These are phyloP conservation scores for Cassiopea andromeda DNA, from an alignment of 30 jellyfish, hydroid and myxozoan genomes.

Conservation along the genomic window DNA sequence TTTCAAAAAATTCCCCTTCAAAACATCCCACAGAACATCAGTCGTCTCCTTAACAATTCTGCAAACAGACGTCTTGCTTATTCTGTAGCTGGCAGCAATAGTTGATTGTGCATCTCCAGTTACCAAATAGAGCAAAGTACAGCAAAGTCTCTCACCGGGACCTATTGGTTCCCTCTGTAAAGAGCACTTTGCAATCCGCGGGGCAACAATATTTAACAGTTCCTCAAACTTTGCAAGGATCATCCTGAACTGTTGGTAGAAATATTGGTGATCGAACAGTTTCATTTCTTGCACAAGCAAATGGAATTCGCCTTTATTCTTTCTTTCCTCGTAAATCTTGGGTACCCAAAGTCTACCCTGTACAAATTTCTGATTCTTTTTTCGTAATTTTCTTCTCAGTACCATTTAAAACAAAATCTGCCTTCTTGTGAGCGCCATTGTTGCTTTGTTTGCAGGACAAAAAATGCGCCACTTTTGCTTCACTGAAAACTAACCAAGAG, in stretches of 20 bases:
- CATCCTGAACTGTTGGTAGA: constrained; percentile 12
- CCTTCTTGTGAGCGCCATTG: not conserved
- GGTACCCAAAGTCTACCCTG: constrained; percentile 44
- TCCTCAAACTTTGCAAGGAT: constrained; percentile 9
- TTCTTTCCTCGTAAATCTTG: constrained; percentile 42
- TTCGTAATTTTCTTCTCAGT: constrained; percentile 40
- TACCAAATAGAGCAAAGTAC: constrained; percentile 33
- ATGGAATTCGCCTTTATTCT: constrained; percentile 41
- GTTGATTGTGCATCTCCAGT: constrained; percentile 53
- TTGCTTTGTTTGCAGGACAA: not conserved
- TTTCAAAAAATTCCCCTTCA: constrained; percentile 8
- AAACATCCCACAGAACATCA: constrained; percentile 27
- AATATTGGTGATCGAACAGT: constrained; percentile 3
- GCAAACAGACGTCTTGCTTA: constrained; percentile 9
- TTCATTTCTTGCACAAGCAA: constrained; percentile 25
- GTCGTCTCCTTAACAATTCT: constrained; percentile 12
- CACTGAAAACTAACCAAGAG: not conserved
- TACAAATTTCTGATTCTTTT: constrained; percentile 40
- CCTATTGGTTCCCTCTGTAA: constrained; percentile 38
- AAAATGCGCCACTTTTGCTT: not conserved
- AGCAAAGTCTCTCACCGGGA: constrained; percentile 35
- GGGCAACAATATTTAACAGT: constrained; percentile 8
- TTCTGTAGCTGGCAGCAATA: constrained; percentile 10
- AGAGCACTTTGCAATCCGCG: constrained; percentile 16
- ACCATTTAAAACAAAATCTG: not conserved